Evolutionary conservation across 2,888 invertebrate genomes (phyloP), one percentile per base, ranked within the genome.

Genomic region (Agrochola lota): DNA sequence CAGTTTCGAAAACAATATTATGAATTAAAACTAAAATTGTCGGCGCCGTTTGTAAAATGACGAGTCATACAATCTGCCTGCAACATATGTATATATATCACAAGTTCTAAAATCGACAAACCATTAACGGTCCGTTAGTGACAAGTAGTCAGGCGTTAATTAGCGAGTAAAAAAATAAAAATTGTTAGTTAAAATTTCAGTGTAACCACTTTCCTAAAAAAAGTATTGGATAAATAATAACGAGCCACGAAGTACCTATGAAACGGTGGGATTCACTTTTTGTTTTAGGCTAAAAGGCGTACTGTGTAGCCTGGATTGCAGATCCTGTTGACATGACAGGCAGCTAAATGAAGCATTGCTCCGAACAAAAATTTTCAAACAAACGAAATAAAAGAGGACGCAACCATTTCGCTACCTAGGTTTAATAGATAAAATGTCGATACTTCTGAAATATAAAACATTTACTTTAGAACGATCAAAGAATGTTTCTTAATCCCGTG

Each of bases 241-340:
- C 20, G 17, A 62, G 43, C 1, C 30, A 35, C 7, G 55, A 55
- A 75, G 26, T 26, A 30, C 3, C 12, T 52, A 23, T 60, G 17
- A 62, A 60, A 40, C 26, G 23, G 17, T 52, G 20, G 17, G 15
- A n/a, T 40, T 55, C 1, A 43, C n/a, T 3, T 35, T 49, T 43
- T 62, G 9, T 60, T 77, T 40, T 43, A n/a, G 15, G 52, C 62
- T 43, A 63, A 75, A n/a, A 30, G 63, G 77, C n/a, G 20, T n/a
- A 30, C 62, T 43, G 43, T 52, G 52, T 77, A 40, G 52, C 6
- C 30, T 35, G 11, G 52, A 62, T 62, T 63, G 52, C 15, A 77
- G 52, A 63, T n/a, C 20, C 30, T 55, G n/a, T 75, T 63, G 30
- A 77, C 43, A 55, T 63, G 52, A 35, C 30, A 30, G 15, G 20